Evolutionary conservation across 2,113 vertebrate species (phyloP), one percentile per base, ranked within the genome.

Genomic region (Balaeniceps rex): DNA sequence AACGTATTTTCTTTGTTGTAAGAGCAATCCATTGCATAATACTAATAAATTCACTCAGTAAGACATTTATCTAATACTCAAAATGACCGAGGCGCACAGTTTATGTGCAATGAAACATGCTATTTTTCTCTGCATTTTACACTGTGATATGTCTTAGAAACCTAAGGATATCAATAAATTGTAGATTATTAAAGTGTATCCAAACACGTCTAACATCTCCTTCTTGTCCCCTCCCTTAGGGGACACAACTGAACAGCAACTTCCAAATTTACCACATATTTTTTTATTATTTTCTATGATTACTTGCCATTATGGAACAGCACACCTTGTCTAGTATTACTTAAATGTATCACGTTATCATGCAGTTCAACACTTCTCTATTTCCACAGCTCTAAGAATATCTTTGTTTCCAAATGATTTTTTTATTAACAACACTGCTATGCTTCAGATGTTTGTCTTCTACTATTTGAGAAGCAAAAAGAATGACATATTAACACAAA

Each of bases 351-450:
- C 66, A 72, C 5, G 3, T 85, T 85, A 58, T 80, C 76, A 55
- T 0, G 15, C n/a, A 71, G 75, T 78, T 85, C 83, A 91, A 70
- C 71, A 58, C 79, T 80, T 84, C 57, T 78, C 60, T 42, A 54
- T 78, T 97, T 90, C 83, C 83, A 88, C 16, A 93, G 72, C 36
- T 90, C 68, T 82, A 83, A 81, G 60, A 90, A 68, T 70, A 94
- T 44, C 58, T 71, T 57, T 82, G 79, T 77, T 94, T 77, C 68
- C 66, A 92, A 89, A 88, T 34, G 51, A 9, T 4, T 28, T 60
- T 85, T 94, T 85, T 86, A 87, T 93, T 90, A 95, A 83, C 52
- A 72, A 9, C 31, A 63, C 21, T 47, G 36, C 49, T 80, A 9
- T 17, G 24, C 76, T 91, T 94, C 68, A 72, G 65, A 69, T 28